These are phyloP conservation scores for Lytechinus variegatus DNA, from an alignment of 35 echinoderm and acorn worm genomes.

Conservation along the genomic window DNA sequence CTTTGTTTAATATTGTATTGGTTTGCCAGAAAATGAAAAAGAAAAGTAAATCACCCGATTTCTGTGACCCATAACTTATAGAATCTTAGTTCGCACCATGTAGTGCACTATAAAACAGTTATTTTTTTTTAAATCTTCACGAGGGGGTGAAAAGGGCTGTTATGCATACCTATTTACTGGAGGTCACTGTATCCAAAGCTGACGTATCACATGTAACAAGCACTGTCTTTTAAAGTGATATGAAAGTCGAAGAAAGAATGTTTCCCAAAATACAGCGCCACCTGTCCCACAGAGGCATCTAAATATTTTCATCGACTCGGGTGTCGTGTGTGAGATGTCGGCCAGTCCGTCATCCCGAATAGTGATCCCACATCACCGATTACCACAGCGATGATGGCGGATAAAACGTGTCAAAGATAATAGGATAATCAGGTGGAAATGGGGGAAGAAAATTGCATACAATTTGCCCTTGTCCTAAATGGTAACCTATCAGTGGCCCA, in stretches of 20 bases:
- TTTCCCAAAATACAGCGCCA: background rate
- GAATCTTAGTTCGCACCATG: too few species aligned
- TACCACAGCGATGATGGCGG: background rate
- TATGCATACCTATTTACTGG: background rate
- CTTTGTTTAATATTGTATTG: too few species aligned
- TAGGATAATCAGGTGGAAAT: background rate
- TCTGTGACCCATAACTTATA: too few species aligned
- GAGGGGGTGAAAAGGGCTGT: background rate
- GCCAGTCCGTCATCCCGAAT: background rate
- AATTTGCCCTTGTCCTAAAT: background rate
- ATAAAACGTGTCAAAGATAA: background rate
- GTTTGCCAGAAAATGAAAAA: too few species aligned
- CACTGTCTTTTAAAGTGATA: background rate
- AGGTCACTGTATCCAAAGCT: background rate
- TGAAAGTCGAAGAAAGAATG: background rate
- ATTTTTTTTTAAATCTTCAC: background rate
- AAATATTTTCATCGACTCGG: constrained; percentile 11
- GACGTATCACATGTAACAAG: background rate
- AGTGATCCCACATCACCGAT: background rate
- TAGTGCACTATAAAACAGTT: too few species aligned
- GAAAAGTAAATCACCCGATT: too few species aligned
- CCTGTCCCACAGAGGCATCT: background rate
- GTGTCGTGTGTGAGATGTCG: background rate
- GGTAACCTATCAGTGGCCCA: background rate
- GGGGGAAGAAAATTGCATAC: background rate